Base-by-base conservation (phyloP, 2,113 vertebrate species). In the Corythornis vintsioides region DNA sequence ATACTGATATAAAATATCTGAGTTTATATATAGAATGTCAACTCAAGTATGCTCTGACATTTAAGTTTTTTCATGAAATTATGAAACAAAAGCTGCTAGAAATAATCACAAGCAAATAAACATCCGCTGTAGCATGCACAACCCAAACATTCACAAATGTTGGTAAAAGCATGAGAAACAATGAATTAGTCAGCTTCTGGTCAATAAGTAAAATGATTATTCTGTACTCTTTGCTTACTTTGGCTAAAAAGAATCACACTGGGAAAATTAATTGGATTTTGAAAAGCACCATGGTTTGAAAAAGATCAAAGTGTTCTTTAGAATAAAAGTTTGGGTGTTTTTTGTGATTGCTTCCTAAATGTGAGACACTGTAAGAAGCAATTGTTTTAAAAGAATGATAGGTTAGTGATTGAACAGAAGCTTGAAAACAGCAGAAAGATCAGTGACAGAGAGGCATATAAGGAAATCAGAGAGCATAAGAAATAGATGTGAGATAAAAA, bases 181-280 rank as follows among this genome's bases (percentile, higher is more conserved):
- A 64, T 43, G 79, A 90, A 88, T 89, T 70, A 89, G 38, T 55
- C 63, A 94, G 47, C 56, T 77, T 70, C 43, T 70, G 59, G 31
- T 89, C 86, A 89, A 77, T 73, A 90, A 69, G 48, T 42, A 72
- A 84, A 89, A 84, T 67, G 4, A 87, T 65, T 90, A 61, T 48
- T 76, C 61, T 82, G 63, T 85, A 83, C 33, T 87, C 78, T 73
- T 87, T 4, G 2, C 60, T 92, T 80, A 59, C 28, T 93, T 89
- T 59, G 25, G 45, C 76, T 95, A 75, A 91, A 95, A 87, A 89
- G 71, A 80, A 79, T 84, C 88, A 76, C 47, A 93, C 89, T 59
- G 85, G 79, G 67, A 91, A 91, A 94, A 72, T 83, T 95, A 95
- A 95, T 53, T 89, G 81, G 77, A 85, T 87, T 94, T 80, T 87